Evolutionary conservation across 2,888 invertebrate genomes (phyloP).

Genomic region (Tinea semifulvella): DNA sequence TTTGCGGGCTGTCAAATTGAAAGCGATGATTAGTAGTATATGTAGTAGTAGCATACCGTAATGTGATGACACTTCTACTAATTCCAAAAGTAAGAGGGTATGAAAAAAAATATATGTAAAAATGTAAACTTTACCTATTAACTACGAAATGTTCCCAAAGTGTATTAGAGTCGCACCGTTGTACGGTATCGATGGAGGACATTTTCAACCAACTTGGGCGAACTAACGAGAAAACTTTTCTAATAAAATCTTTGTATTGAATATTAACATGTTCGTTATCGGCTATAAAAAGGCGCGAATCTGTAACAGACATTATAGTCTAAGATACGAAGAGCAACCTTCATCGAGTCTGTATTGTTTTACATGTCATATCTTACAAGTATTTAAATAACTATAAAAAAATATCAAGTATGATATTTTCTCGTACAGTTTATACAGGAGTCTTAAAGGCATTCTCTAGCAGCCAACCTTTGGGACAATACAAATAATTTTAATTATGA

Average conservation of each 20-base stretch:
- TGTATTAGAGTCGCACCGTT: constrained; percentile 11
- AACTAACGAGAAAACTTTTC: constrained; percentile 51
- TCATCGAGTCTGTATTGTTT: too few relatives aligned
- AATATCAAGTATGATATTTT: too few relatives aligned
- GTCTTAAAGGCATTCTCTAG: too few relatives aligned
- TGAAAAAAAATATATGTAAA: constrained; percentile 11
- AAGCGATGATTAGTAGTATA: too few relatives aligned
- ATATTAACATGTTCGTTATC: constrained; percentile 53
- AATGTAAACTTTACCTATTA: constrained; percentile 13
- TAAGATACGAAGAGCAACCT: background rate
- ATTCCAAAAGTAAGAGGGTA: constrained; percentile 4
- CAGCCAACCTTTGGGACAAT: too few relatives aligned
- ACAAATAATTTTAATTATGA: too few relatives aligned
- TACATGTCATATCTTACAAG: background rate
- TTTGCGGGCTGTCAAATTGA: too few relatives aligned
- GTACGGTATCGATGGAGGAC: constrained; percentile 28
- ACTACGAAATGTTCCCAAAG: constrained; percentile 13
- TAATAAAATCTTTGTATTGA: constrained; percentile 54
- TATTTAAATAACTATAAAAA: background rate
- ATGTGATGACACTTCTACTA: too few relatives aligned
- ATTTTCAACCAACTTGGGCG: constrained; percentile 25
- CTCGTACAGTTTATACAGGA: too few relatives aligned
- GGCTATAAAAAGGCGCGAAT: constrained; percentile 32
- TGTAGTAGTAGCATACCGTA: too few relatives aligned
- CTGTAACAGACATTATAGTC: constrained; percentile 7